These are phyloP conservation scores for Meleagris gallopavo DNA, from an alignment of 2,113 vertebrate species.

Conservation along the genomic window DNA sequence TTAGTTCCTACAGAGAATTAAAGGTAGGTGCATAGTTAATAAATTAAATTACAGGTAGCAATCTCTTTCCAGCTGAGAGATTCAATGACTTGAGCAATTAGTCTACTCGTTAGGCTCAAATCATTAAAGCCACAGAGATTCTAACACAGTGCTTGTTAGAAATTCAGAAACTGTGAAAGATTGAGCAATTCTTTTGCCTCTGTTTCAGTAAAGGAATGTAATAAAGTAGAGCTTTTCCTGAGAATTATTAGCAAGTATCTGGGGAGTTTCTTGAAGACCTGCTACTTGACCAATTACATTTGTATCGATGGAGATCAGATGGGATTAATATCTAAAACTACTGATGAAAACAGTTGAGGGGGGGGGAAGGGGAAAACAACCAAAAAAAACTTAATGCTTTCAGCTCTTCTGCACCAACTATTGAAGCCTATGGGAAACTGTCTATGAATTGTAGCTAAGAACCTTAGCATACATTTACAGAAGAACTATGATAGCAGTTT, in stretches of 20 bases:
- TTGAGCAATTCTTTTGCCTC: background rate
- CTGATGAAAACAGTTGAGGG: background rate
- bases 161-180: background rate
- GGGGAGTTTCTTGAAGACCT: background rate
- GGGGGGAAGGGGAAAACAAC: too few relatives aligned
- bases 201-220: background rate
- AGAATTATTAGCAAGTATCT: background rate
- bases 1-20: background rate
- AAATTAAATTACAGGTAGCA: slow-evolving; percentile 24
- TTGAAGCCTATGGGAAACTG: background rate
- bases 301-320: background rate
- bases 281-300: background rate
- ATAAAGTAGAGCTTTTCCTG: background rate
- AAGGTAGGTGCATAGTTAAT: background rate
- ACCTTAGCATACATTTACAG: background rate
- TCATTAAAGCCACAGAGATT: background rate
- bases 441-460: background rate
- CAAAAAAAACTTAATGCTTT: background rate
- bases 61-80: slow-evolving; percentile 20
- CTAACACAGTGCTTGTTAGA: background rate
- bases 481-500: background rate
- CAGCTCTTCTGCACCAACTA: background rate
- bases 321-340: background rate
- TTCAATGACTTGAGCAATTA: background rate
- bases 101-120: background rate